Evolutionary conservation across 2,113 vertebrate species (phyloP).

Genomic region (Odocoileus hemionus): DNA sequence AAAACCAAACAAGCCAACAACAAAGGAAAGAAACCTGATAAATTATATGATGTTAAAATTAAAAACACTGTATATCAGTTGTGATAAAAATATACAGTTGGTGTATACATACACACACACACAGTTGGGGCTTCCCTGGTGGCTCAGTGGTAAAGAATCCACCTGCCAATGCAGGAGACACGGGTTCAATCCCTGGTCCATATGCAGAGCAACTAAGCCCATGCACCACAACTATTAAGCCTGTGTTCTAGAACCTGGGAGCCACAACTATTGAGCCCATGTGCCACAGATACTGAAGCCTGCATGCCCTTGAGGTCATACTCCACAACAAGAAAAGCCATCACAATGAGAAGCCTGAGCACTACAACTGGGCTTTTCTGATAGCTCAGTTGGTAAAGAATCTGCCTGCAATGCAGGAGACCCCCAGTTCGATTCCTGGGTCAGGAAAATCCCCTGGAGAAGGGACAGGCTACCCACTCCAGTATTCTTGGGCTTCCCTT

Average conservation of each 20-base stretch:
- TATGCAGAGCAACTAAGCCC: not conserved
- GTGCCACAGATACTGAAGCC: not conserved
- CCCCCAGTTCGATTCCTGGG: not conserved
- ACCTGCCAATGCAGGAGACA: not conserved
- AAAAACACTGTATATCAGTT: not conserved
- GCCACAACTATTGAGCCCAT: not conserved
- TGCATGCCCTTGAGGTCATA: not conserved
- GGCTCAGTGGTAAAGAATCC: not conserved
- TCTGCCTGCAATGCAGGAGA: not conserved
- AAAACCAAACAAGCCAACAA: not conserved
- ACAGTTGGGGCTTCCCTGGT: not conserved
- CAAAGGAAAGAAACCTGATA: not conserved
- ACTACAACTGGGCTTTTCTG: not conserved
- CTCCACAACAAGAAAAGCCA: not conserved
- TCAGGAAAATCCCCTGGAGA: not conserved
- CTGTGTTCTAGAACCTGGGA: not conserved
- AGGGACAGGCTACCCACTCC: not conserved
- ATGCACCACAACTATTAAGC: not conserved
- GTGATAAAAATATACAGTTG: not conserved
- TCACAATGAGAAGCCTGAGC: not conserved
- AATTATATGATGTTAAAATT: not conserved
- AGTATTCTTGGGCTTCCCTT: not conserved
- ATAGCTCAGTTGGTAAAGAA: not conserved
- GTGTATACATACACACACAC: not conserved
- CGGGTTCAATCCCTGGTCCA: not conserved